Conservation (phyloP, 2,113 vertebrate genomes). For the Notiomystis cincta region DNA sequence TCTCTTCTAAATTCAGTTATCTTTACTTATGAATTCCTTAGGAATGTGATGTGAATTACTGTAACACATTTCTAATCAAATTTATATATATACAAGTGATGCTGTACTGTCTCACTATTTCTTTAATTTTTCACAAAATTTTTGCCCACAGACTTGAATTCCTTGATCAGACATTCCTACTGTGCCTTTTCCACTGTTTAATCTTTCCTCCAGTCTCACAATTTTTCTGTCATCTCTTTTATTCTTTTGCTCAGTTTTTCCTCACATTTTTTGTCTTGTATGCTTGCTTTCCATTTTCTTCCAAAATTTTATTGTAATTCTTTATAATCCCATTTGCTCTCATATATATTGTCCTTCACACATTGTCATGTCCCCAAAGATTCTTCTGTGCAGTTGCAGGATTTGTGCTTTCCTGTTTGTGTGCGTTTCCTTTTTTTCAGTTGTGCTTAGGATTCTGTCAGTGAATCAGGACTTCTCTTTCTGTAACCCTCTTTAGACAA, state of each 20-base stretch:
- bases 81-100: background rate
- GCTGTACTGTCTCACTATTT: background rate
- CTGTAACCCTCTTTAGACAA: background rate
- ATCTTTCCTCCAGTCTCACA: background rate
- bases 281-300: background rate
- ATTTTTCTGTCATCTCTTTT: background rate
- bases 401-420: background rate
- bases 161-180: background rate
- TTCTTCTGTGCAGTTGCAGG: background rate
- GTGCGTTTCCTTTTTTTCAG: background rate
- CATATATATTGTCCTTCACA: background rate
- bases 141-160: background rate
- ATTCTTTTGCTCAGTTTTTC: background rate
- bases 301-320: background rate
- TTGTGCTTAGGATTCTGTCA: background rate
- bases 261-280: background rate
- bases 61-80: background rate
- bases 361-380: fast-evolving
- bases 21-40: background rate
- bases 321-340: background rate
- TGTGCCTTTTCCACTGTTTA: background rate
- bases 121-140: background rate
- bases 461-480: background rate
- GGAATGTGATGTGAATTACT: background rate
- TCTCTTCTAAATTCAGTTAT: background rate